These are phyloP conservation scores for Molossus alvarezi DNA, from an alignment of 2,797 vertebrate genomes.

Conservation along the genomic window DNA sequence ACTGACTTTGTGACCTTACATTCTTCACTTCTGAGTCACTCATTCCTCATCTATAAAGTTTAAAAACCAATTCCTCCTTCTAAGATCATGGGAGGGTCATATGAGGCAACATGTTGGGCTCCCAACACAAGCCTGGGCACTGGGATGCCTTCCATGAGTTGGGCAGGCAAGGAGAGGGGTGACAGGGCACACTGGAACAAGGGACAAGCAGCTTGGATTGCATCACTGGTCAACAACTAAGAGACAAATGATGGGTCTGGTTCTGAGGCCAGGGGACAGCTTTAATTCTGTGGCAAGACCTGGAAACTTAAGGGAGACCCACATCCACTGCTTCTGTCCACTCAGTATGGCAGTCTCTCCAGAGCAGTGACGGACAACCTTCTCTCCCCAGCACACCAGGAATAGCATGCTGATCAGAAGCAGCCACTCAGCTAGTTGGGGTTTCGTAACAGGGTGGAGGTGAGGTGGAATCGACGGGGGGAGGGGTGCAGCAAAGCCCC, in stretches of 20 bases:
- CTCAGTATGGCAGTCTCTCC: rapidly evolving
- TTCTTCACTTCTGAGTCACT: neutral
- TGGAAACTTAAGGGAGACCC: neutral
- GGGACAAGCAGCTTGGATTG: neutral
- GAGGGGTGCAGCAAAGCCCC: neutral
- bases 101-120: rapidly evolving
- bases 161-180: rapidly evolving
- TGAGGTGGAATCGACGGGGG: neutral
- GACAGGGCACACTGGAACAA: neutral
- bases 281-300: neutral
- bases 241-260: neutral
- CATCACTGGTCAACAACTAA: neutral
- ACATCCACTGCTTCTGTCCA: rapidly evolving
- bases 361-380: no score
- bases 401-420: neutral
- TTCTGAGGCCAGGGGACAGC: neutral
- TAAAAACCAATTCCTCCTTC: neutral
- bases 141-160: rapidly evolving
- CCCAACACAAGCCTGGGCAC: neutral
- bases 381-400: rapidly evolving
- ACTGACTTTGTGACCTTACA: neutral
- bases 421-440: rapidly evolving
- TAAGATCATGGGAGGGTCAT: neutral
- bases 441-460: neutral
- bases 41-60: neutral